phyloP scores from a whole-genome alignment of 2,797 vertebrate species.

The Chromis chromis region DNA sequence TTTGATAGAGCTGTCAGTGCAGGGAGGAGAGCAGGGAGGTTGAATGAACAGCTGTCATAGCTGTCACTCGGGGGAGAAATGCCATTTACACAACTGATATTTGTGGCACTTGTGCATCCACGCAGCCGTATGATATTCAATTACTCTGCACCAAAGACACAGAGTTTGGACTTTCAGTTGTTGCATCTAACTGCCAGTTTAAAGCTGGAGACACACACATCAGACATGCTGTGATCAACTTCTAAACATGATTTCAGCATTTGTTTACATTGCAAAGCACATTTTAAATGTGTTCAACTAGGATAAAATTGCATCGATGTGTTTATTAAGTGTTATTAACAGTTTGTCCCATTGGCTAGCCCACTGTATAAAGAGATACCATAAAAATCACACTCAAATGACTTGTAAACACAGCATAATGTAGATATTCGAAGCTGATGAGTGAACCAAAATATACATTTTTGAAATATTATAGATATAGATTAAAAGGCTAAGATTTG shows the following conservation, averaged over 20 bases:
- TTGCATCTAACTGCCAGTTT: too few species aligned
- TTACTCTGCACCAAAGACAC: constrained; percentile 1
- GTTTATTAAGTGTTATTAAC: too few species aligned
- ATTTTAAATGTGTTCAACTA: too few species aligned
- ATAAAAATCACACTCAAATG: not conserved
- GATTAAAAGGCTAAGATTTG: constrained; percentile 22
- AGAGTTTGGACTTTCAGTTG: too few species aligned
- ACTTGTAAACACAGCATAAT: not conserved
- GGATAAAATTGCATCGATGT: too few species aligned
- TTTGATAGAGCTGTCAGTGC: constrained; percentile 21
- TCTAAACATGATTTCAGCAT: too few species aligned
- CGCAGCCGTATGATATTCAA: not conserved
- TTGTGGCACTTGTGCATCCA: constrained; percentile 16
- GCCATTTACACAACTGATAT: constrained; percentile 27
- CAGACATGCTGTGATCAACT: too few species aligned
- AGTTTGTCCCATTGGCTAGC: not conserved
- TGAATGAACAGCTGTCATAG: constrained; percentile 17
- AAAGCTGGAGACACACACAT: too few species aligned
- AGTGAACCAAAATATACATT: not conserved
- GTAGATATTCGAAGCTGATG: not conserved
- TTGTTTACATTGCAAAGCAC: too few species aligned
- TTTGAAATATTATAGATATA: not conserved
- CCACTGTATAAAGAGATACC: not conserved
- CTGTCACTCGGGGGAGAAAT: not conserved
- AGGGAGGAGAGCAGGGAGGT: constrained; percentile 1